Conservation (phyloP, 1,140 invertebrate species). For the Chironomus tepperi region DNA sequence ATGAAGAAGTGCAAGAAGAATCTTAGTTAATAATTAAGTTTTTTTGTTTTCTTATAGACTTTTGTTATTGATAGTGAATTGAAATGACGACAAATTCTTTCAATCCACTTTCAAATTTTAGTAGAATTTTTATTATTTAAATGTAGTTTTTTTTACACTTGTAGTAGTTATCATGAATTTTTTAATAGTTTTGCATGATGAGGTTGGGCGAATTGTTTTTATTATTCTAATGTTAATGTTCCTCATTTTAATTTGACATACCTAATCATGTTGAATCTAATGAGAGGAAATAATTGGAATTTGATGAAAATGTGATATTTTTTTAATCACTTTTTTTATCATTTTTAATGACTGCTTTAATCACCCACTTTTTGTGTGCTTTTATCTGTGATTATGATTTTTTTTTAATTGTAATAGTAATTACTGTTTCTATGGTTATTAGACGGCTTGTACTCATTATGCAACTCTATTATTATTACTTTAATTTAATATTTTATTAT, state of each 20-base stretch:
- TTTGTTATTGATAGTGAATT: background rate
- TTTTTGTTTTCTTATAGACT: background rate
- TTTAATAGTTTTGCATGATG: constrained; percentile 13
- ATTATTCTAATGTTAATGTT: background rate
- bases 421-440: background rate
- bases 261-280: no score
- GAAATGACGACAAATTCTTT: no score
- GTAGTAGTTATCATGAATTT: background rate
- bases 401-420: background rate
- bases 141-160: background rate
- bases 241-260: no score
- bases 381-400: constrained; percentile 5
- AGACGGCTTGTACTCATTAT: constrained; percentile 12
- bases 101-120: background rate
- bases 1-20: background rate
- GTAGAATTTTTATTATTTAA: background rate
- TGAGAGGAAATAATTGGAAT: no score
- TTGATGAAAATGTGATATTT: no score
- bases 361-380: background rate
- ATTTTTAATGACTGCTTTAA: background rate
- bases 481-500: background rate
- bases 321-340: constrained; percentile 2
- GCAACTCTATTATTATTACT: background rate
- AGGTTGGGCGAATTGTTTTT: background rate
- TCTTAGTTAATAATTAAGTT: background rate